Base-by-base conservation (phyloP, 2,797 vertebrate genomes). In the Brotula barbata region DNA sequence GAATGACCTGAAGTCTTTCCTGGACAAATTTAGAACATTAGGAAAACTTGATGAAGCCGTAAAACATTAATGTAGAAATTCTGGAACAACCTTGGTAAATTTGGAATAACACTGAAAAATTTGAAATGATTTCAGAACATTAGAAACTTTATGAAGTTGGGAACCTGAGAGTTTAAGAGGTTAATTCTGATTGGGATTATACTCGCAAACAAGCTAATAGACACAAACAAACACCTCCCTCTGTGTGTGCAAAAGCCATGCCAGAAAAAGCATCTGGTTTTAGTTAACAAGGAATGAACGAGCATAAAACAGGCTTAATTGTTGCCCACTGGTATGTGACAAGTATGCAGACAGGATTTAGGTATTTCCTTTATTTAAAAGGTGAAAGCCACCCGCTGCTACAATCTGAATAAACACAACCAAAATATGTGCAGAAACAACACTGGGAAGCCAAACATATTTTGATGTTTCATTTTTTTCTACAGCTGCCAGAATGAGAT, bases 191-290 rank as follows among this genome's bases (percentile, higher is more conserved):
- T 20, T 6, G 37, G 50, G 54, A 74, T 71, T 69, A 28, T 8
- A 55, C 46, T 61, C 67, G 65, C 34, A 72, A 55, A 53, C 58
- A 63, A 39, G 36, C 67, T 41, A 48, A 75, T 55, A 37, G 14
- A 28, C 2, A 16, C 20, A 39, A 39, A 39, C 53, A 60, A 48
- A 66, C 71, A 61, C 33, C 44, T 3, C 21, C 45, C 8, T 41
- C 34, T 56, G 55, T 43, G 34, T 49, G 25, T 28, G 25, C 25
- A 8, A 4, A 4, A 4, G 4, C 25, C 25, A 8, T 28, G 25
- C 25, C 25, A 28, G 37, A 46, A 23, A 52, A 61, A 28, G 46
- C 69, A 73, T 84, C 81, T 83, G 80, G 69, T 75, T 82, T 68
- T 57, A 64, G 58, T 81, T 73, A 68, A 7, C 15, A 46, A 68